A percentile compares a stretch with the other conserved stretches of the same genome.
These are phyloP conservation scores for Drosophila macrospina DNA, from an alignment of 2,888 invertebrate species.

Conservation along the genomic window DNA sequence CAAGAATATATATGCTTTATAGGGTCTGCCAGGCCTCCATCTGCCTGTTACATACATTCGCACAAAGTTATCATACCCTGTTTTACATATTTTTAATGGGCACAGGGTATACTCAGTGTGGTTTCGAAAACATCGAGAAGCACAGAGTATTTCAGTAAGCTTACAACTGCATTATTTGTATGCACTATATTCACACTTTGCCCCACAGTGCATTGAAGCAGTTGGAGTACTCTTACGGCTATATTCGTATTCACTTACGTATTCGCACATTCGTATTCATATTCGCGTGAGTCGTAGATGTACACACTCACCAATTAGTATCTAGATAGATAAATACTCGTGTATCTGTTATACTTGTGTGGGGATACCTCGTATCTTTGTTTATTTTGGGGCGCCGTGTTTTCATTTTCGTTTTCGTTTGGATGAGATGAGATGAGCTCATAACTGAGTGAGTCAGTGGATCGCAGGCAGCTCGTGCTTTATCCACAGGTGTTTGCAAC, in stretches of 20 bases:
- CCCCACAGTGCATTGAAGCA: not conserved
- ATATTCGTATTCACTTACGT: not conserved
- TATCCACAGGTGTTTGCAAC: constrained; percentile 42
- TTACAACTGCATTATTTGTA: not conserved
- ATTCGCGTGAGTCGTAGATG: constrained; percentile 11
- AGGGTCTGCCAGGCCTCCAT: too few species aligned
- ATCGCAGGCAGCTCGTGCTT: constrained; percentile 13
- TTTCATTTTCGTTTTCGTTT: constrained; percentile 18
- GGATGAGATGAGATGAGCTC: constrained; percentile 51
- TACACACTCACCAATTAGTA: constrained; percentile 24
- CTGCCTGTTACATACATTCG: too few species aligned
- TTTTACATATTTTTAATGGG: too few species aligned
- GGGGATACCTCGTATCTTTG: constrained; percentile 1
- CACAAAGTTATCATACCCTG: too few species aligned
- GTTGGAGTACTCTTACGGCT: not conserved
- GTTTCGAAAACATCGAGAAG: not conserved
- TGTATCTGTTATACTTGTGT: constrained; percentile 4
- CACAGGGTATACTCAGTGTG: too few species aligned
- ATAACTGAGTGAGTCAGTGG: constrained; percentile 42
- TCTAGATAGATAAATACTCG: constrained; percentile 8
- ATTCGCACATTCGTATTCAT: not conserved
- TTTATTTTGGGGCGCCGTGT: constrained; percentile 15
- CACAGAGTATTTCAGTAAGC: not conserved
- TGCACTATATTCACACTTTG: not conserved
- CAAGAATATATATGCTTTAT: too few species aligned